Conservation (phyloP, 2,888 invertebrate genomes). For the Helobdella robusta region DNA sequence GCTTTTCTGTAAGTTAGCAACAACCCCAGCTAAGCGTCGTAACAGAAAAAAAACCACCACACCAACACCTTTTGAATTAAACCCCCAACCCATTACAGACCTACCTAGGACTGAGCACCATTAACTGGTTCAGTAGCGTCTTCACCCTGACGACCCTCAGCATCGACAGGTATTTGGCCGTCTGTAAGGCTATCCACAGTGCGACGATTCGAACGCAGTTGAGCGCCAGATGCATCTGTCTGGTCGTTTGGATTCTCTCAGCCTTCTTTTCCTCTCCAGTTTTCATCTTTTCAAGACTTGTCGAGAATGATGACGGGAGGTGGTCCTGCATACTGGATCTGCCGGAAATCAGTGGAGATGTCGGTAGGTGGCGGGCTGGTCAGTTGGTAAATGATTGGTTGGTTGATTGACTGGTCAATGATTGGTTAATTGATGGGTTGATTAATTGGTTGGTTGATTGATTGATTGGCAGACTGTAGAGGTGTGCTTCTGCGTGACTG, state of each 20-base stretch:
- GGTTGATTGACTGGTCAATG: too few species aligned
- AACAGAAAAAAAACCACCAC: too few species aligned
- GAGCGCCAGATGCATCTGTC: constrained; percentile 45
- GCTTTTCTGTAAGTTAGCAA: too few species aligned
- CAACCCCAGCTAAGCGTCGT: too few species aligned
- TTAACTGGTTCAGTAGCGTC: constrained; percentile 50
- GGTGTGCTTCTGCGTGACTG: too few species aligned
- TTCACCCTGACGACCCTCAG: constrained; percentile 50
- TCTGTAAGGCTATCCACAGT: constrained; percentile 48
- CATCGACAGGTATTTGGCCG: constrained; percentile 50
- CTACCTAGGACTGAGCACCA: constrained; percentile 48
- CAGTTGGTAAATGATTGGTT: too few species aligned
- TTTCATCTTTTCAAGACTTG: constrained; percentile 46
- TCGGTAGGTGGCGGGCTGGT: too few species aligned
- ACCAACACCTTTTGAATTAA: too few species aligned
- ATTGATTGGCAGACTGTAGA: too few species aligned
- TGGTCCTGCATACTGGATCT: constrained; percentile 42
- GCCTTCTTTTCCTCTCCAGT: constrained; percentile 50
- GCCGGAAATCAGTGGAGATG: constrained; percentile 38
- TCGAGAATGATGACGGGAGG: constrained; percentile 30
- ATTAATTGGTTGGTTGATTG: too few species aligned
- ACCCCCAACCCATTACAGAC: too few species aligned
- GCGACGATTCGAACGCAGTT: constrained; percentile 43
- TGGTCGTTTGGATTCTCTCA: constrained; percentile 48
- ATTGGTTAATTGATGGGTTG: too few species aligned